phyloP scores from a whole-genome alignment of 2,113 vertebrate genomes.

The Ochotona curzoniae region DNA sequence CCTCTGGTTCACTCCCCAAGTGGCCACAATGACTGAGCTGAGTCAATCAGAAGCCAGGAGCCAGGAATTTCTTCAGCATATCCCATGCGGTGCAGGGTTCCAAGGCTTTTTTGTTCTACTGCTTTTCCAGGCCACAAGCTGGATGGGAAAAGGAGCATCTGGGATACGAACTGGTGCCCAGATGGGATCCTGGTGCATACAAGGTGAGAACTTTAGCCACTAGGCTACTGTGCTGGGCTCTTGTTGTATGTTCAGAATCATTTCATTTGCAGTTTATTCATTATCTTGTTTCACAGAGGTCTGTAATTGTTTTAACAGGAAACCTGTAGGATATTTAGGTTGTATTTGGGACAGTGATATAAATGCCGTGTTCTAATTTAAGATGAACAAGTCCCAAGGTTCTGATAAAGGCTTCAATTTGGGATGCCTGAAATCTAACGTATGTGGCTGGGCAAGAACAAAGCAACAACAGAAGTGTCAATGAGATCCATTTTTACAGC shows the following conservation, averaged over 20 bases:
- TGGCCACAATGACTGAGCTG: too few relatives aligned
- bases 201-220: too few relatives aligned
- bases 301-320: neutral
- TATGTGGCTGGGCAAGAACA: constrained; percentile 20
- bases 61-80: too few relatives aligned
- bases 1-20: too few relatives aligned
- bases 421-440: constrained; percentile 27
- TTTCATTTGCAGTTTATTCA: neutral
- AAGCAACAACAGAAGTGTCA: neutral
- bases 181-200: too few relatives aligned
- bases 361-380: constrained; percentile 30
- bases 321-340: neutral
- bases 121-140: too few relatives aligned
- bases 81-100: too few relatives aligned
- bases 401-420: constrained; percentile 23
- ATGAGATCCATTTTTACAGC: neutral
- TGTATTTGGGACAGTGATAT: neutral
- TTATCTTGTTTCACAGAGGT: constrained; percentile 27
- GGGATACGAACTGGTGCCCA: too few relatives aligned
- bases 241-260: constrained; percentile 3
- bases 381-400: neutral
- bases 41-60: too few relatives aligned
- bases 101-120: too few relatives aligned
- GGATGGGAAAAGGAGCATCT: too few relatives aligned
- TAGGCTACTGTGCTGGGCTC: neutral